Conservation (phyloP, 1,140 invertebrate genomes). For the Bombus turneri region DNA sequence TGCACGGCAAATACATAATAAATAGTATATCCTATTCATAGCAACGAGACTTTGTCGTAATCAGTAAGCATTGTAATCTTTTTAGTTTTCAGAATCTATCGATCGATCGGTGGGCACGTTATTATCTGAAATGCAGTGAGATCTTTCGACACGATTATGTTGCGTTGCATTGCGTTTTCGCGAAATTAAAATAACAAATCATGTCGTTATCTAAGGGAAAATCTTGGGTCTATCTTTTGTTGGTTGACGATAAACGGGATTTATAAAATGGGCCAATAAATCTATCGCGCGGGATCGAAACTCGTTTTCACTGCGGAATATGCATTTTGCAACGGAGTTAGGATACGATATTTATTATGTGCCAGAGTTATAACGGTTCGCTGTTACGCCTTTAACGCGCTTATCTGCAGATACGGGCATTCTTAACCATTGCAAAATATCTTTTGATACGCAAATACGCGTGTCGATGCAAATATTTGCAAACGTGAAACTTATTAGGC, state of each 20-base stretch:
- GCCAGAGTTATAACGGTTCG: background rate
- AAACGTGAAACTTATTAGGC: background rate
- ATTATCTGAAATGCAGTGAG: background rate
- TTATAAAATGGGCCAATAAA: conserved; percentile 20
- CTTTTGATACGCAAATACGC: conserved; percentile 12
- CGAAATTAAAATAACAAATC: conserved; percentile 24
- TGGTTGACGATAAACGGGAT: background rate
- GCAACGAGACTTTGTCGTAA: background rate
- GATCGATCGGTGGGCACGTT: background rate
- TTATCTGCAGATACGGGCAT: conserved; percentile 9
- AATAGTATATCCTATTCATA: background rate
- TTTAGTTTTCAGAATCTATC: background rate
- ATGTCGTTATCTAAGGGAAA: background rate
- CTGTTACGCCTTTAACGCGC: conserved; percentile 2
- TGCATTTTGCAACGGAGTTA: conserved; percentile 31
- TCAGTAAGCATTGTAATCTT: background rate
- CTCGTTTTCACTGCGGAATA: conserved; percentile 17
- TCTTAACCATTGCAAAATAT: conserved; percentile 17
- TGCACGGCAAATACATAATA: background rate
- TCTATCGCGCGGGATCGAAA: background rate
- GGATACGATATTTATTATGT: conserved; percentile 35
- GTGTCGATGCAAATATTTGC: conserved; percentile 5
- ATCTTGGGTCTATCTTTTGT: conserved; percentile 3
- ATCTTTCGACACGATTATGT: background rate
- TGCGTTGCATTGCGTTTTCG: background rate